Percentiles rank a stretch among this genome's conserved stretches.
Evolutionary conservation across 2,113 vertebrate genomes (phyloP).

Genomic region (Ciconia boyciana): DNA sequence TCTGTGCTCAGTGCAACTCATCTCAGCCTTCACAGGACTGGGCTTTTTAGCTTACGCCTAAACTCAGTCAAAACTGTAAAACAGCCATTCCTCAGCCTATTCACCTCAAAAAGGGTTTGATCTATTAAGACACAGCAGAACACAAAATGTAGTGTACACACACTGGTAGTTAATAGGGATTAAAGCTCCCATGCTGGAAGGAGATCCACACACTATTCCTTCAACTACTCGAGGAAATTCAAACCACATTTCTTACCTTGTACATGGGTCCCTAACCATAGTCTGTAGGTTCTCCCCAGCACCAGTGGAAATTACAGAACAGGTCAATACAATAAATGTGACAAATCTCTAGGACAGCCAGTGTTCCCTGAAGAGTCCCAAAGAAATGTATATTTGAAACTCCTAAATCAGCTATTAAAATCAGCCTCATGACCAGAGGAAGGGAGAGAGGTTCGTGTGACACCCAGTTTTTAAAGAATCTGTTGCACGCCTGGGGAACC

Average conservation of each 20-base stretch:
- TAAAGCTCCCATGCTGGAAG: background rate
- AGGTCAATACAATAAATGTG: background rate
- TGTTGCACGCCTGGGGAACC: background rate
- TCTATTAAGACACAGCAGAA: background rate
- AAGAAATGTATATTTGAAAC: background rate
- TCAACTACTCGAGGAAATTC: background rate
- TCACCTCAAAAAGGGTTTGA: background rate
- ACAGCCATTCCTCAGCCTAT: background rate
- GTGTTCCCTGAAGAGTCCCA: rapidly evolving
- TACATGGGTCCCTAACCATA: background rate
- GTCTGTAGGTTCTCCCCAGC: background rate
- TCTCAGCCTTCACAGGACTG: background rate
- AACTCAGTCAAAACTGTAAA: background rate
- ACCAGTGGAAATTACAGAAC: background rate
- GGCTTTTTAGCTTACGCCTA: background rate
- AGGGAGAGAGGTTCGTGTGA: background rate
- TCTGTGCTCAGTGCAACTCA: background rate
- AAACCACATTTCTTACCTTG: background rate
- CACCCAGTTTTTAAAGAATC: background rate
- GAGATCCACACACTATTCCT: background rate
- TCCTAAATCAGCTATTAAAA: background rate
- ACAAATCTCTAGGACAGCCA: background rate
- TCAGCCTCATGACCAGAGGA: background rate
- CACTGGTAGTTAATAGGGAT: background rate
- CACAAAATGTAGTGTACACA: rapidly evolving